Conservation (phyloP, 2,888 invertebrate species). For the Ecliptopera silaceata region DNA sequence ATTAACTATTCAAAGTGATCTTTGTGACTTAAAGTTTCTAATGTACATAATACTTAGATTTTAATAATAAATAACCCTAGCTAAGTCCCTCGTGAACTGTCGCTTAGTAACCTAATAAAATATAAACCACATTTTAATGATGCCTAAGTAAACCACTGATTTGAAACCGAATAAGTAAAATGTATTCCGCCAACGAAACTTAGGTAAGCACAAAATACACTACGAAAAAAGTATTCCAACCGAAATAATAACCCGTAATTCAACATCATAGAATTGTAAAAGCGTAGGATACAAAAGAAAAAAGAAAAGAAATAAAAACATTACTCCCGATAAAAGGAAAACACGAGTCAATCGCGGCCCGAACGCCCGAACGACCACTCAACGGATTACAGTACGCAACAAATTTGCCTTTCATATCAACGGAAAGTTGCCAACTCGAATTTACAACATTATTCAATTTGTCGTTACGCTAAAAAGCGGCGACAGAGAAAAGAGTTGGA, state of each 20-base stretch:
- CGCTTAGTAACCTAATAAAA: too few species aligned
- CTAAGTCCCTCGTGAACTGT: too few species aligned
- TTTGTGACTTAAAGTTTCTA: too few species aligned
- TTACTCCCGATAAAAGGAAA: constrained; percentile 28
- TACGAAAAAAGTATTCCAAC: neutral
- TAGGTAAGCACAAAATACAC: neutral
- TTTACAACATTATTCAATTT: constrained; percentile 71
- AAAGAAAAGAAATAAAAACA: constrained; percentile 28
- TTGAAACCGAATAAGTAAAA: constrained; percentile 1
- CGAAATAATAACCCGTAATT: constrained; percentile 13
- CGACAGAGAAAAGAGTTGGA: constrained; percentile 60
- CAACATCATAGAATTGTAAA: constrained; percentile 1
- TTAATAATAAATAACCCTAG: too few species aligned
- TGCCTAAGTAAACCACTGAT: neutral
- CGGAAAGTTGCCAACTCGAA: constrained; percentile 43
- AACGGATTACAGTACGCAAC: constrained; percentile 34
- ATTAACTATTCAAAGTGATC: too few species aligned
- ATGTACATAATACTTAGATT: too few species aligned
- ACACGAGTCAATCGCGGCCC: constrained; percentile 27
- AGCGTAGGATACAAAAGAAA: constrained; percentile 21
- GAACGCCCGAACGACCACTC: constrained; percentile 23
- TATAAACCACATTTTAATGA: too few species aligned
- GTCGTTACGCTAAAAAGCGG: constrained; percentile 64
- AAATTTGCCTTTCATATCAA: constrained; percentile 37
- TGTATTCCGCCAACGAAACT: neutral